phyloP scores from a whole-genome alignment of 2,113 vertebrate species.

The Chrysemys picta region DNA sequence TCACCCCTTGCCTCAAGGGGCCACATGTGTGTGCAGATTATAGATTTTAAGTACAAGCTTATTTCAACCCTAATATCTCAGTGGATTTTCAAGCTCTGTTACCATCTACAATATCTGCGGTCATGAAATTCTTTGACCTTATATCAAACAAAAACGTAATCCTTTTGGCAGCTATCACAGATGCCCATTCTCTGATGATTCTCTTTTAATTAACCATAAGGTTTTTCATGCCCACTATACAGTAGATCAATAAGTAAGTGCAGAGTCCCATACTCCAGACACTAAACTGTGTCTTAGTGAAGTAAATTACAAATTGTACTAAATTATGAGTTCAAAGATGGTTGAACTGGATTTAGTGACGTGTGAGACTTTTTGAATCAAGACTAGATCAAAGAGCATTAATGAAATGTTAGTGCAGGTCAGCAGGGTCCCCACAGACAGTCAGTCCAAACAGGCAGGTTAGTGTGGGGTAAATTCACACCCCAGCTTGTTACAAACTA shows the following conservation, averaged over 20 bases:
- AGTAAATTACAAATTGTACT: not conserved
- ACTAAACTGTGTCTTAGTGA: not conserved
- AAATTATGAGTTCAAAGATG: not conserved
- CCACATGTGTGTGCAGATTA: not conserved
- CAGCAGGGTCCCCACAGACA: not conserved
- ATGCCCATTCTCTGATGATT: not conserved
- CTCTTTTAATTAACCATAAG: not conserved
- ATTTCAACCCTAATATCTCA: not conserved
- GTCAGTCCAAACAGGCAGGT: not conserved
- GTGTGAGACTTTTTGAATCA: not conserved
- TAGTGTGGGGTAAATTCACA: not conserved
- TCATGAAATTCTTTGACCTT: not conserved
- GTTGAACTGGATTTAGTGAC: not conserved
- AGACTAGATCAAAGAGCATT: not conserved
- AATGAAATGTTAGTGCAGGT: not conserved
- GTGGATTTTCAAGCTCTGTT: not conserved
- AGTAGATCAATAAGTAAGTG: not conserved
- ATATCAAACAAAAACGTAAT: slow-evolving; percentile 19
- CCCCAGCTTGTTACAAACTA: not conserved
- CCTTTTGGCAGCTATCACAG: not conserved
- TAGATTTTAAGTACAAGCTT: not conserved
- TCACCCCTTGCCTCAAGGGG: not conserved
- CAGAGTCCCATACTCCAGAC: not conserved
- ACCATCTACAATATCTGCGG: not conserved
- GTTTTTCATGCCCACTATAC: not conserved